These are phyloP conservation scores for Xiphophorus hellerii DNA, from an alignment of 2,113 vertebrate genomes.

Conservation along the genomic window DNA sequence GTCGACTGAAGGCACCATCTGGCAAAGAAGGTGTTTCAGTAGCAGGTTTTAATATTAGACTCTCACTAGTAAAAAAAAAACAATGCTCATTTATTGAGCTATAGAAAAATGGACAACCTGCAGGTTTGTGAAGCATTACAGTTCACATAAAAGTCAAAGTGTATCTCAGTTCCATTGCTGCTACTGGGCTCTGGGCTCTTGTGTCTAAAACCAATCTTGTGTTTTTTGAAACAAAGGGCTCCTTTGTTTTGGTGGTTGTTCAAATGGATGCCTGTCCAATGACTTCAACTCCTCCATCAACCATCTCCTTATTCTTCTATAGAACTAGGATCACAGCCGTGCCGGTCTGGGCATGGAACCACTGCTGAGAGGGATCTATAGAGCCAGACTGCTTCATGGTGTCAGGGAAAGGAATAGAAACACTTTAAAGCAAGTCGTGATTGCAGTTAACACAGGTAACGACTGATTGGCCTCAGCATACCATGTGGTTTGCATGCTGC, in stretches of 20 bases:
- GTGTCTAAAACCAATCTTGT: slow-evolving; percentile 72
- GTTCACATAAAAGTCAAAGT: slow-evolving; percentile 44
- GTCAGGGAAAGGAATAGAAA: neutral
- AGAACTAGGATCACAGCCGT: slow-evolving; percentile 69
- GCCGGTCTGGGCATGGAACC: slow-evolving; percentile 73
- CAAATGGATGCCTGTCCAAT: slow-evolving; percentile 74
- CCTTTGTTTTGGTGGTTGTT: slow-evolving; percentile 64
- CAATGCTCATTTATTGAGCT: too few relatives aligned
- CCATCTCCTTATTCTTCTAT: slow-evolving; percentile 76
- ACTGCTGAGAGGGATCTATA: slow-evolving; percentile 49
- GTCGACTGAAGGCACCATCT: too few relatives aligned
- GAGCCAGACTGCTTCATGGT: slow-evolving; percentile 8
- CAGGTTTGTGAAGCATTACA: slow-evolving; percentile 24
- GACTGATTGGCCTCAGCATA: neutral
- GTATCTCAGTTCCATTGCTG: slow-evolving; percentile 39
- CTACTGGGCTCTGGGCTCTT: slow-evolving; percentile 40
- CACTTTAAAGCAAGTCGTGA: too few relatives aligned
- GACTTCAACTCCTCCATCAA: slow-evolving; percentile 80
- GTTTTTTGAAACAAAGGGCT: slow-evolving; percentile 64
- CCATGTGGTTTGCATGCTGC: too few relatives aligned
- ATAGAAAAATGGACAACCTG: neutral
- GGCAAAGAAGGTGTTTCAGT: too few relatives aligned
- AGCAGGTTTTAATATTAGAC: too few relatives aligned
- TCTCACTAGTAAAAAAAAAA: too few relatives aligned
- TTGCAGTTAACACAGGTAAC: neutral